Conservation (phyloP, 1,140 invertebrate genomes). For the Zaprionus capensis region DNA sequence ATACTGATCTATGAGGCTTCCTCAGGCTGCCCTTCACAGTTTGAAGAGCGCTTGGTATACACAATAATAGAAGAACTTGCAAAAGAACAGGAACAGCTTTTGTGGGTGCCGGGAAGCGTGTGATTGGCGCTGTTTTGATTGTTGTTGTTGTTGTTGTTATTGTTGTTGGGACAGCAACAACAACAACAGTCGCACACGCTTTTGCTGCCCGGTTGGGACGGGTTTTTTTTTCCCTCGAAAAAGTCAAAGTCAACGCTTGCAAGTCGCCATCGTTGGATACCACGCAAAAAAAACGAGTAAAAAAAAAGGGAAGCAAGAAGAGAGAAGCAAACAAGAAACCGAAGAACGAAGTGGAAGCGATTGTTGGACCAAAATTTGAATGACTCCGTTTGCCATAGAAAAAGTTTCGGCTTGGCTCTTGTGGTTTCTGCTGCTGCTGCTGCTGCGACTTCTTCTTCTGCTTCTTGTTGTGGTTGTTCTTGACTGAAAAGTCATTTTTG, state of each 20-base stretch:
- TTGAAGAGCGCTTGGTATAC: slow-evolving; percentile 13
- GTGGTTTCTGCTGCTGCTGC: slow-evolving; percentile 32
- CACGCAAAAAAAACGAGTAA: slow-evolving; percentile 53
- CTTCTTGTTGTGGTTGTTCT: slow-evolving; percentile 31
- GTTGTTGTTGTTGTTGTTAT: slow-evolving; percentile 14
- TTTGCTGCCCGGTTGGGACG: slow-evolving; percentile 44
- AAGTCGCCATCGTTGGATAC: slow-evolving; percentile 55
- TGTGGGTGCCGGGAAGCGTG: slow-evolving; percentile 66
- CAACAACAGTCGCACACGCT: slow-evolving; percentile 41
- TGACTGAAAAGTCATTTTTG: slow-evolving; percentile 71
- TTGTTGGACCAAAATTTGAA: slow-evolving; percentile 67
- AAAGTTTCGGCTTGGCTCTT: slow-evolving; percentile 29
- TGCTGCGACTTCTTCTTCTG: neutral
- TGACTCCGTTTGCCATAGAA: slow-evolving; percentile 54
- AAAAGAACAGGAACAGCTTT: slow-evolving; percentile 72
- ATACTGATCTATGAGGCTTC: neutral
- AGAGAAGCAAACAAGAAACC: slow-evolving; percentile 11
- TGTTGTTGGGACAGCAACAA: slow-evolving; percentile 1
- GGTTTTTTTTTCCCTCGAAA: slow-evolving; percentile 52
- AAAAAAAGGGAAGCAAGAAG: neutral
- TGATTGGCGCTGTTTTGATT: slow-evolving; percentile 66
- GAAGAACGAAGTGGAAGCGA: slow-evolving; percentile 45
- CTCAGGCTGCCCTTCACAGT: neutral
- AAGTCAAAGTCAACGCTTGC: slow-evolving; percentile 69
- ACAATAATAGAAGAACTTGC: slow-evolving; percentile 49